A percentile compares a stretch with the other conserved stretches of the same genome.
phyloP scores from a whole-genome alignment of 1,140 invertebrate genomes.

The Acromyrmex echinatior region DNA sequence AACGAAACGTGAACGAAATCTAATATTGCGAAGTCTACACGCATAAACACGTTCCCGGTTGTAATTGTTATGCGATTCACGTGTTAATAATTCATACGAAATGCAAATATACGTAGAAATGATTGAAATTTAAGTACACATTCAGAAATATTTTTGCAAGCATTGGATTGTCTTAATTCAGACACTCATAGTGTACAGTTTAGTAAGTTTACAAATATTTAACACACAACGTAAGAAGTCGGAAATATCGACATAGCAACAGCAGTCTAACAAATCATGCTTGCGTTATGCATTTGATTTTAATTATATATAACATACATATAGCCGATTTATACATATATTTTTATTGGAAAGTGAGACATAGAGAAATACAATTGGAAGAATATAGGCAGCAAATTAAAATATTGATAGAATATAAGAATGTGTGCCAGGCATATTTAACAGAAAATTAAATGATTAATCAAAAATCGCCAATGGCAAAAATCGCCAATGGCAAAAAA shows the following conservation, averaged over 20 bases:
- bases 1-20: background rate
- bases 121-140: conserved; percentile 28
- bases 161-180: conserved; percentile 35
- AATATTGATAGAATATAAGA: conserved; percentile 35
- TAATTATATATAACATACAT: conserved; percentile 46
- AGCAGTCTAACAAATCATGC: conserved; percentile 56
- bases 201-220: conserved; percentile 58
- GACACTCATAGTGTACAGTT: conserved; percentile 29
- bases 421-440: conserved; percentile 26
- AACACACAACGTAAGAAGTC: conserved; percentile 47
- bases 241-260: conserved; percentile 57
- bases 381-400: conserved; percentile 47
- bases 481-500: conserved; percentile 35
- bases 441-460: conserved; percentile 19
- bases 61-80: background rate
- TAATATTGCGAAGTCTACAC: conserved; percentile 7
- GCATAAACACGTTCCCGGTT: conserved; percentile 4
- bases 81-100: background rate
- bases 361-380: conserved; percentile 50
- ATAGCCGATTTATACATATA: conserved; percentile 54
- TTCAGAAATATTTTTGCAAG: conserved; percentile 29
- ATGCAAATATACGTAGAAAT: conserved; percentile 6
- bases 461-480: conserved; percentile 35
- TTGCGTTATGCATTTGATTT: conserved; percentile 52
- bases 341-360: conserved; percentile 44